Percentiles rank a stretch among this genome's conserved stretches.
Evolutionary conservation across 2,113 vertebrate species (phyloP).

Genomic region (Siphamia tubifer): DNA sequence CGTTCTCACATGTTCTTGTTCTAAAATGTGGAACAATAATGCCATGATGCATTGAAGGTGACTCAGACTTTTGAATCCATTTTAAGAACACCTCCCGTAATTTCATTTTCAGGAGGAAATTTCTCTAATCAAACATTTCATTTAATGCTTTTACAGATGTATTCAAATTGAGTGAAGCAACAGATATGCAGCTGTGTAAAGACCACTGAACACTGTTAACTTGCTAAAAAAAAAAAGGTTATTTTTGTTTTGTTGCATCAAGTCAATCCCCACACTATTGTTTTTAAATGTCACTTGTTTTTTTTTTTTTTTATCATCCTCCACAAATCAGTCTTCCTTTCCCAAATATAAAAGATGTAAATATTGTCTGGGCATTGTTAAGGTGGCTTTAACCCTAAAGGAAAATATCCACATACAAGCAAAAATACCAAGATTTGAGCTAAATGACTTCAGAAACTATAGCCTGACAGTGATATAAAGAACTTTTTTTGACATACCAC

Average conservation of each 20-base stretch:
- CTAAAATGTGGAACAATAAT: neutral
- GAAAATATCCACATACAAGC: neutral
- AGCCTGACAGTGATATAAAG: neutral
- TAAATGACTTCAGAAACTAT: too few species aligned
- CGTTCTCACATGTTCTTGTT: neutral
- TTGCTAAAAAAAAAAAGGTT: neutral
- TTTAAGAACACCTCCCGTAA: neutral
- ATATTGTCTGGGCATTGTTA: neutral
- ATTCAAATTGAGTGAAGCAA: constrained; percentile 14
- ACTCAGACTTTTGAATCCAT: neutral
- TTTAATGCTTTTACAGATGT: neutral
- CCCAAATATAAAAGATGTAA: neutral
- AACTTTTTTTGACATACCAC: neutral
- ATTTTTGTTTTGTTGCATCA: neutral
- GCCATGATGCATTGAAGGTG: neutral
- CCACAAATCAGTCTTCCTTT: neutral
- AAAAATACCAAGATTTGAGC: neutral
- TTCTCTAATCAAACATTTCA: constrained; percentile 4
- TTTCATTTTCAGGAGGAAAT: neutral
- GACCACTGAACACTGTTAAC: neutral
- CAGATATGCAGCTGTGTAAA: constrained; percentile 5
- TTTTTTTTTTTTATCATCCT: neutral
- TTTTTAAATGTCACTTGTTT: constrained; percentile 2
- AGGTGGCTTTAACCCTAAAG: neutral
- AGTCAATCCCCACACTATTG: neutral